These are phyloP conservation scores for Mesodorylaimus sp. DNA, from an alignment of 2,888 invertebrate species.

Conservation along the genomic window DNA sequence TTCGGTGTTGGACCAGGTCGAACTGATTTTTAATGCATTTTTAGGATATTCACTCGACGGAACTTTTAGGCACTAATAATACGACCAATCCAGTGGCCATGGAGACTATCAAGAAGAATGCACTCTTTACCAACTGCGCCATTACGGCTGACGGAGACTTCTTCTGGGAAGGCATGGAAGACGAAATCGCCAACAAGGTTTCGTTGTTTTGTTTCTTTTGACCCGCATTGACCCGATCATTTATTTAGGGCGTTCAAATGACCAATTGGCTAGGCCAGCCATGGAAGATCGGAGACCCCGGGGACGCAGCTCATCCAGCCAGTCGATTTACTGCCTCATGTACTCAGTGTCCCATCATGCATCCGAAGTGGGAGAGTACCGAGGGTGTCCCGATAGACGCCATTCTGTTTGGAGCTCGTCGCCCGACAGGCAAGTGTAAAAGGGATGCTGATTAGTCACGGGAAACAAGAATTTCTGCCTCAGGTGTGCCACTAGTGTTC, in stretches of 20 bases:
- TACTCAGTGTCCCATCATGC: constrained; percentile 78
- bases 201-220: no score
- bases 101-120: constrained; percentile 71
- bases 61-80: constrained; percentile 73
- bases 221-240: no score
- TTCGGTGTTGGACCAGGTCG: constrained; percentile 91
- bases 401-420: constrained; percentile 82
- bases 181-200: constrained; percentile 38
- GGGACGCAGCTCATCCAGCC: constrained; percentile 77
- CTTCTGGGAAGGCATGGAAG: constrained; percentile 93
- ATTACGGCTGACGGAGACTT: constrained; percentile 84
- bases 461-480: no score
- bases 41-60: no score
- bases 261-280: constrained; percentile 49
- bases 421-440: constrained; percentile 61
- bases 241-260: constrained; percentile 19
- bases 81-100: constrained; percentile 92
- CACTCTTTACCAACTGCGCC: constrained; percentile 92
- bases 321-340: constrained; percentile 92
- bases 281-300: constrained; percentile 32
- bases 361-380: constrained; percentile 73
- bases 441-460: no score
- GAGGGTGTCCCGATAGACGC: constrained; percentile 90
- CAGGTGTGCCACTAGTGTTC: constrained; percentile 25
- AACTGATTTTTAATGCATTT: no score